Evolutionary conservation across 2,797 vertebrate genomes (phyloP).

Genomic region (Phalloptychus januarius): DNA sequence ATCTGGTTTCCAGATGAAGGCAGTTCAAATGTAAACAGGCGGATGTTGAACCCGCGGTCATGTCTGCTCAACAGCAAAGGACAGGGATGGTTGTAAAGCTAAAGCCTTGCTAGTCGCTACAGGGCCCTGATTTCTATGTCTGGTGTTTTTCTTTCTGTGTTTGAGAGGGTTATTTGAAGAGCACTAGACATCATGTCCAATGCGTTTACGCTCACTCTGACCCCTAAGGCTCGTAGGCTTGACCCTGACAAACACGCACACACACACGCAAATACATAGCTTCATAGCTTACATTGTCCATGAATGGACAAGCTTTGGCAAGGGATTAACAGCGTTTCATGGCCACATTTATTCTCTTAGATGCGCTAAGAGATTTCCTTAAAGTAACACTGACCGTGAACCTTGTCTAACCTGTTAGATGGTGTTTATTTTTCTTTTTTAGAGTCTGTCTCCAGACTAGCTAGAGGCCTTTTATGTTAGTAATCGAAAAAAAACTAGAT

Average conservation of each 20-base stretch:
- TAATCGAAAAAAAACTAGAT: conserved; percentile 12
- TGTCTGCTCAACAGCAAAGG: conserved; percentile 37
- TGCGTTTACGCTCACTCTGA: conserved; percentile 66
- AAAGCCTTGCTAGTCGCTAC: conserved; percentile 28
- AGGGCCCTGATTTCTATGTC: conserved; percentile 41
- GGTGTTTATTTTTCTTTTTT: background rate
- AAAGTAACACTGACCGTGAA: background rate
- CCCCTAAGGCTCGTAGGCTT: conserved; percentile 53
- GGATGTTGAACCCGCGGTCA: conserved; percentile 35
- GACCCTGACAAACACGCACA: conserved; percentile 46
- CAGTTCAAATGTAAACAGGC: conserved; percentile 41
- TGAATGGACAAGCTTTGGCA: conserved; percentile 1
- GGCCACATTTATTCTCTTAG: conserved; percentile 1
- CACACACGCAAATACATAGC: conserved; percentile 23
- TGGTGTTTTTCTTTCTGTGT: conserved; percentile 60
- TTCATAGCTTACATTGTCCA: conserved; percentile 25
- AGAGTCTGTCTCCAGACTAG: background rate
- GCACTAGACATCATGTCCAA: conserved; percentile 63
- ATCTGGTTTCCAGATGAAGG: conserved; percentile 29
- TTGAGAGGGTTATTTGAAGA: conserved; percentile 69
- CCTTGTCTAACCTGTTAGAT: conserved; percentile 3
- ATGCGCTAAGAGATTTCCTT: conserved; percentile 10
- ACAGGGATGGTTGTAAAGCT: conserved; percentile 40
- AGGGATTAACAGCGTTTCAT: background rate
- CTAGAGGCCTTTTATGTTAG: background rate